Evolutionary conservation across 2,797 vertebrate genomes (phyloP).

Genomic region (Anabacerthia variegaticeps): DNA sequence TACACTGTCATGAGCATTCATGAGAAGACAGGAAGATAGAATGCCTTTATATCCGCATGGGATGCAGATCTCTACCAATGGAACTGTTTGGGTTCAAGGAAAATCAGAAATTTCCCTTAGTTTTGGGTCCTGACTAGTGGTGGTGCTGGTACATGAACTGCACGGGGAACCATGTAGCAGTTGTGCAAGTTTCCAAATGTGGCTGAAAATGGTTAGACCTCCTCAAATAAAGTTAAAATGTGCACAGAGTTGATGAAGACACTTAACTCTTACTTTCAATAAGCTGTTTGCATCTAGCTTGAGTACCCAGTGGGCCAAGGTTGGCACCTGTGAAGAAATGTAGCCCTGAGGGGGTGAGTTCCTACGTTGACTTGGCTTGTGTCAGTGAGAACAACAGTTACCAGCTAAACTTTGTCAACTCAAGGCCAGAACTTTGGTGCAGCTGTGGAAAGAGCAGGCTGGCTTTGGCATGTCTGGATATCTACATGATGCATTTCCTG

Average conservation of each 20-base stretch:
- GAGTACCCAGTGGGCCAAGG: background rate
- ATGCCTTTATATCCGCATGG: background rate
- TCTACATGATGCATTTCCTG: background rate
- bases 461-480: slow-evolving; percentile 42
- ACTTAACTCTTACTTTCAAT: background rate
- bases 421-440: background rate
- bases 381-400: background rate
- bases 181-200: background rate
- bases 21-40: background rate
- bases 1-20: accelerated
- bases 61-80: background rate
- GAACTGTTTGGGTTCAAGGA: background rate
- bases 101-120: background rate
- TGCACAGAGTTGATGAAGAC: background rate
- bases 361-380: background rate
- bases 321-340: background rate
- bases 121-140: background rate
- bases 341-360: background rate
- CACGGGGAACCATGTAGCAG: background rate
- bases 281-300: background rate
- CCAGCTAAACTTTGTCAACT: background rate
- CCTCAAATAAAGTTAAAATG: background rate
- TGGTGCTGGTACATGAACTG: background rate
- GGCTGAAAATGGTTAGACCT: background rate
- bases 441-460: slow-evolving; percentile 41